These are phyloP conservation scores for Pyrrhia umbra DNA, from an alignment of 2,888 invertebrate genomes.

Conservation along the genomic window DNA sequence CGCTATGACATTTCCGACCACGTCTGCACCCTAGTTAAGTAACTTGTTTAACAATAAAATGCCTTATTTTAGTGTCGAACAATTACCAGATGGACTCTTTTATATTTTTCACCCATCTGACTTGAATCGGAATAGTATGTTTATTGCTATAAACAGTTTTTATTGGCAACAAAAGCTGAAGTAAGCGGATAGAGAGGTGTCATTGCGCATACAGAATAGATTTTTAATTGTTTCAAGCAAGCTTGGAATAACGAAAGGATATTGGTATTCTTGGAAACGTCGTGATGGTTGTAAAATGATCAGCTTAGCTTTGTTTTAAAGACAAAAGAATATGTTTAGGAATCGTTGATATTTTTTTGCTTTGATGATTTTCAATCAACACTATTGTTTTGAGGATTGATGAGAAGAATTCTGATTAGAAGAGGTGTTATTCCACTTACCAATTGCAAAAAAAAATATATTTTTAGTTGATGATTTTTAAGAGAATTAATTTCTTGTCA, in stretches of 20 bases:
- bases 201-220: constrained; percentile 81
- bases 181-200: constrained; percentile 75
- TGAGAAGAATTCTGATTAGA: constrained; percentile 4
- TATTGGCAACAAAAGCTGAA: constrained; percentile 82
- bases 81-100: constrained; percentile 75
- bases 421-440: not conserved
- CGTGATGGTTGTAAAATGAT: constrained; percentile 71
- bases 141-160: constrained; percentile 80
- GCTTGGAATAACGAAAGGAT: constrained; percentile 78
- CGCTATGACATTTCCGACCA: constrained; percentile 65
- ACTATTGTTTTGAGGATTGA: not conserved
- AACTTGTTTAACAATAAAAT: constrained; percentile 78
- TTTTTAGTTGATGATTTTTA: too few species aligned
- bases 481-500: too few species aligned
- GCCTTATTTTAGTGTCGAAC: constrained; percentile 74
- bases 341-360: constrained; percentile 47
- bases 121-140: constrained; percentile 78
- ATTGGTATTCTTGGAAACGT: constrained; percentile 79
- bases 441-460: too few species aligned
- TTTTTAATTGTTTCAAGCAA: constrained; percentile 83
- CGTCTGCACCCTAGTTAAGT: constrained; percentile 78
- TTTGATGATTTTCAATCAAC: constrained; percentile 33
- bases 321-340: constrained; percentile 61
- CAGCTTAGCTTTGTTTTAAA: constrained; percentile 66
- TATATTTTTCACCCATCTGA: constrained; percentile 74